Evolutionary conservation across 2,113 vertebrate genomes (phyloP).

Genomic region (Ivindomyrus marchei): DNA sequence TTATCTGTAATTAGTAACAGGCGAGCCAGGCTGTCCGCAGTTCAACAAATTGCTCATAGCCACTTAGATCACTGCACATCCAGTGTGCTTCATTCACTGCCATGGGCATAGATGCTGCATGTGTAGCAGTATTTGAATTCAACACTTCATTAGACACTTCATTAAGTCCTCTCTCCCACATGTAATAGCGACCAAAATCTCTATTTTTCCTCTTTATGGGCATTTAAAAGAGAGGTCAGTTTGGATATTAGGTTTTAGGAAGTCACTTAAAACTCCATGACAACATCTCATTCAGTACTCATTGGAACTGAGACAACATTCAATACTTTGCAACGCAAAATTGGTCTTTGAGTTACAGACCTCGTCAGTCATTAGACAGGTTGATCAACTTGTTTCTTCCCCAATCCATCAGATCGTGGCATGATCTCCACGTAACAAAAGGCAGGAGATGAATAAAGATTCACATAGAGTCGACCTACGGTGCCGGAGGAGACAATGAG

Average conservation of each 20-base stretch:
- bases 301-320: neutral
- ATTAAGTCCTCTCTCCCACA: neutral
- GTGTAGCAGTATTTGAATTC: neutral
- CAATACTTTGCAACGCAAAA: neutral
- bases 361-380: neutral
- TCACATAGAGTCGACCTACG: neutral
- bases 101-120: neutral
- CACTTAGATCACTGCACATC: neutral
- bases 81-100: neutral
- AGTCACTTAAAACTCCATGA: neutral
- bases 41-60: neutral
- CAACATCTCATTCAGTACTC: neutral
- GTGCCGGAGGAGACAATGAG: neutral
- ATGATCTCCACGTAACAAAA: neutral
- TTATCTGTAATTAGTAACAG: neutral
- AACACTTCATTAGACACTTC: neutral
- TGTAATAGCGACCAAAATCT: neutral
- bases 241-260: neutral
- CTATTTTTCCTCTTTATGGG: neutral
- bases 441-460: neutral
- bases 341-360: neutral
- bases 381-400: neutral
- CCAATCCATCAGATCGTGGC: neutral
- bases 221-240: neutral
- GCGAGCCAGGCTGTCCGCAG: neutral